Percentiles rank a stretch among this genome's conserved stretches.
phyloP scores from a whole-genome alignment of 2,797 vertebrate genomes.

The Thunnus albacares region DNA sequence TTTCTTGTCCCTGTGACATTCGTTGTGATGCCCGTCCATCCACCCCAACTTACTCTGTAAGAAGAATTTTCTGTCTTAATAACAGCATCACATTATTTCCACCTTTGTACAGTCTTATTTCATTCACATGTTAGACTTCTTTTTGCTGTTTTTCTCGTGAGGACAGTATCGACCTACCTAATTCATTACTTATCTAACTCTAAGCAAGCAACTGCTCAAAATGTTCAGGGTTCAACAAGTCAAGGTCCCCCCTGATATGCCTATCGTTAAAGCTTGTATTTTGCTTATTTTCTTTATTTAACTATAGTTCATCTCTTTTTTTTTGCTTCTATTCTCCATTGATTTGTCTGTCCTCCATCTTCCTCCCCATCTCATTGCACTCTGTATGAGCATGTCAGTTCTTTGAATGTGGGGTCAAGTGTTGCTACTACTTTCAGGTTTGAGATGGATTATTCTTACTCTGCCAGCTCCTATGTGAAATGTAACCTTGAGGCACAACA shows the following conservation, averaged over 20 bases:
- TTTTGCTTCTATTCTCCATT: background rate
- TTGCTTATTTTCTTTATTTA: background rate
- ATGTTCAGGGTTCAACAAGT: background rate
- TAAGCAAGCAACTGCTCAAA: too few species aligned
- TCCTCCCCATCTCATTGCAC: background rate
- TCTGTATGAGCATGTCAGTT: background rate
- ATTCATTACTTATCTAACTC: too few species aligned
- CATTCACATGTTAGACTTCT: too few species aligned
- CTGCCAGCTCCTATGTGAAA: background rate
- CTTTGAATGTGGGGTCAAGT: conserved; percentile 28
- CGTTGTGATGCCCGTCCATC: too few species aligned
- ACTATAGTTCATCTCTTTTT: background rate
- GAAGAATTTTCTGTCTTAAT: too few species aligned
- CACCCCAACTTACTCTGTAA: too few species aligned
- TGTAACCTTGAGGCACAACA: background rate
- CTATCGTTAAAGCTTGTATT: background rate
- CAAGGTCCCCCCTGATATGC: background rate
- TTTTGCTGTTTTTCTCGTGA: too few species aligned
- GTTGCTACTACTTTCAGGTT: conserved; percentile 18
- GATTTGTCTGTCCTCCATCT: background rate
- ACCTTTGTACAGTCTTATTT: too few species aligned
- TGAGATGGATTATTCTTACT: conserved; percentile 5
- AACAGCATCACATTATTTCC: too few species aligned
- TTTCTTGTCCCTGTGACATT: too few species aligned
- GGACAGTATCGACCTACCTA: too few species aligned